A percentile compares a stretch with the other conserved stretches of the same genome.
Evolutionary conservation across 2,888 invertebrate genomes (phyloP).

Genomic region (Lasioglossum figueresi): DNA sequence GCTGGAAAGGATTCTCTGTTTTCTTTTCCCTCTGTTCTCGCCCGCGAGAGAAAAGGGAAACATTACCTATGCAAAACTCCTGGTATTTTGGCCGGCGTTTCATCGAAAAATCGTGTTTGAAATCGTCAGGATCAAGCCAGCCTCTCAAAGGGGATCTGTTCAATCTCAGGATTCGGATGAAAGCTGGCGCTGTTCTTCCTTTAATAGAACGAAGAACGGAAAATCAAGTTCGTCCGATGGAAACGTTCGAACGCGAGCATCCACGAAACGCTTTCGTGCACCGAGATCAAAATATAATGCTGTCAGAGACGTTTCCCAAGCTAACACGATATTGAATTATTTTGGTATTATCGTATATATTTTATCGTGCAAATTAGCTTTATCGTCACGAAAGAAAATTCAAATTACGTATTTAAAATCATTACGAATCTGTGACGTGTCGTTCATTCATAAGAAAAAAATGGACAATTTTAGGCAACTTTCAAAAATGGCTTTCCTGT

Average conservation of each 20-base stretch:
- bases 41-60: not conserved
- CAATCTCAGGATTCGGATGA: constrained; percentile 34
- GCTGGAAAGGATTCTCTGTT: constrained; percentile 25
- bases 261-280: not conserved
- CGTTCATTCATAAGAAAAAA: too few species aligned
- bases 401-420: not conserved
- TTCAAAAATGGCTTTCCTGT: too few species aligned
- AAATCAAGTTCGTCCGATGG: not conserved
- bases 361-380: not conserved
- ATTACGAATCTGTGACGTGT: not conserved
- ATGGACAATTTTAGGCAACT: too few species aligned
- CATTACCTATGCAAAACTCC: constrained; percentile 21
- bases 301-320: not conserved
- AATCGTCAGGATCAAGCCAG: constrained; percentile 30
- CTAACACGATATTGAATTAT: not conserved
- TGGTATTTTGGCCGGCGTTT: constrained; percentile 31
- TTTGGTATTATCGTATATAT: too few species aligned
- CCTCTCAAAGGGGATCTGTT: constrained; percentile 49
- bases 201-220: not conserved
- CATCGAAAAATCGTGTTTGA: constrained; percentile 34
- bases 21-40: not conserved
- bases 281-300: not conserved
- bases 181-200: constrained; percentile 31
- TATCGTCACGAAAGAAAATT: not conserved
- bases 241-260: not conserved